A percentile compares a stretch with the other conserved stretches of the same genome.
Evolutionary conservation across 2,888 invertebrate species (phyloP).

Genomic region (Pristionchus fissidentatus): DNA sequence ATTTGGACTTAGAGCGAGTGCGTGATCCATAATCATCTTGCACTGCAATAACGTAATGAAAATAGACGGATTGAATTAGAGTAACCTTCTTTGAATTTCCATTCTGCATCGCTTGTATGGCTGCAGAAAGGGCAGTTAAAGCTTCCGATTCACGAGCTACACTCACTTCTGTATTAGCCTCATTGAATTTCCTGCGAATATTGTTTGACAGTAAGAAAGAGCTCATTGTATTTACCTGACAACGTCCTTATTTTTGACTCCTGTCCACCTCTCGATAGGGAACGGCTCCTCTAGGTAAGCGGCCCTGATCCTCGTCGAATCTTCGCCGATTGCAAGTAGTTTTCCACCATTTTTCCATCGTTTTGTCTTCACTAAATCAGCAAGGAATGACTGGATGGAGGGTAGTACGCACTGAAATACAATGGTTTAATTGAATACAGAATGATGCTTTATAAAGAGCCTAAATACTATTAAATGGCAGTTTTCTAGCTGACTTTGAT

Average conservation of each 20-base stretch:
- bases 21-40: constrained; percentile 82
- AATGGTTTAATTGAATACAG: not conserved
- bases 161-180: not conserved
- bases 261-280: not conserved
- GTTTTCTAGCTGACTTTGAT: too few relatives aligned
- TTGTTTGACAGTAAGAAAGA: not conserved
- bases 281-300: constrained; percentile 27
- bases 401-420: not conserved
- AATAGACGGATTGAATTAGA: not conserved
- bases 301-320: constrained; percentile 47
- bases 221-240: not conserved
- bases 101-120: constrained; percentile 59
- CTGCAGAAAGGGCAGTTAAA: constrained; percentile 67
- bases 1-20: constrained; percentile 89
- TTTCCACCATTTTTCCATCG: not conserved
- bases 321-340: constrained; percentile 14
- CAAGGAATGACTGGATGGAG: not conserved
- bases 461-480: not conserved
- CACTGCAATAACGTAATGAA: constrained; percentile 53
- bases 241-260: not conserved
- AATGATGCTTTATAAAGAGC: too few relatives aligned
- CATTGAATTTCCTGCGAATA: not conserved
- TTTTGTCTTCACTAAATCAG: not conserved
- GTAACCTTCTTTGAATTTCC: constrained; percentile 64
- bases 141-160: constrained; percentile 60